These are phyloP conservation scores for Malurus leucopterus DNA, from an alignment of 2,797 vertebrate genomes.

Conservation along the genomic window DNA sequence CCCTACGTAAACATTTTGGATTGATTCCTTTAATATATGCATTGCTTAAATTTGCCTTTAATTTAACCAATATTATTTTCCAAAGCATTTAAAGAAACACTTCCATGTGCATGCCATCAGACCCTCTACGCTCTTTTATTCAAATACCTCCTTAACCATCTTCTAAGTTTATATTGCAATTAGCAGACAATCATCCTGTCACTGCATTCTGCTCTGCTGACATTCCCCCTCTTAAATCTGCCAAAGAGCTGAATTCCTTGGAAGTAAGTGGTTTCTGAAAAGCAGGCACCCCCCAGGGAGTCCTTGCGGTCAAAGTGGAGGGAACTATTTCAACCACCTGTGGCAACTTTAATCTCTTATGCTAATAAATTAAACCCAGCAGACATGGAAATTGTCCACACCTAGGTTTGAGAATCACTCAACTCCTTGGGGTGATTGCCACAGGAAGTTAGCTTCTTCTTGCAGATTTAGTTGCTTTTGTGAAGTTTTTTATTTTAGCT, in stretches of 20 bases:
- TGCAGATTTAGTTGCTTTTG: background rate
- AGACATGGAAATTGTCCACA: constrained; percentile 51
- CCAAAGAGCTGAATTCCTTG: constrained; percentile 50
- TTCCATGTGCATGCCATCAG: background rate
- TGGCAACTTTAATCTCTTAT: constrained; percentile 56
- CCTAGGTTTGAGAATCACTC: constrained; percentile 1
- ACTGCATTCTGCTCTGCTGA: constrained; percentile 52
- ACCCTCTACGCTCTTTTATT: background rate
- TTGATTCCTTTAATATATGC: background rate
- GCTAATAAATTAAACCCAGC: constrained; percentile 60
- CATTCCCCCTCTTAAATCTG: constrained; percentile 58
- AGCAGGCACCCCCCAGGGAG: constrained; percentile 47
- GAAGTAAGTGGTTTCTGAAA: constrained; percentile 58
- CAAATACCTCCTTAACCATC: constrained; percentile 1
- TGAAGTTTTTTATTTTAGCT: background rate
- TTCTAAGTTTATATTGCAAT: constrained; percentile 40
- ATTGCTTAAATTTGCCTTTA: background rate
- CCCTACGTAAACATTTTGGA: background rate
- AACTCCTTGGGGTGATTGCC: constrained; percentile 31
- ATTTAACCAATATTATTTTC: background rate
- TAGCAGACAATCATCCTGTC: constrained; percentile 51
- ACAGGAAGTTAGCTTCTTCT: constrained; percentile 17
- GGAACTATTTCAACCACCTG: constrained; percentile 60
- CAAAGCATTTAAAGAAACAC: background rate
- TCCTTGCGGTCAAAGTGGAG: constrained; percentile 44